Evolutionary conservation across 2,888 invertebrate species (phyloP), one percentile per base, ranked within the genome.

Genomic region (Tribolium freemani): DNA sequence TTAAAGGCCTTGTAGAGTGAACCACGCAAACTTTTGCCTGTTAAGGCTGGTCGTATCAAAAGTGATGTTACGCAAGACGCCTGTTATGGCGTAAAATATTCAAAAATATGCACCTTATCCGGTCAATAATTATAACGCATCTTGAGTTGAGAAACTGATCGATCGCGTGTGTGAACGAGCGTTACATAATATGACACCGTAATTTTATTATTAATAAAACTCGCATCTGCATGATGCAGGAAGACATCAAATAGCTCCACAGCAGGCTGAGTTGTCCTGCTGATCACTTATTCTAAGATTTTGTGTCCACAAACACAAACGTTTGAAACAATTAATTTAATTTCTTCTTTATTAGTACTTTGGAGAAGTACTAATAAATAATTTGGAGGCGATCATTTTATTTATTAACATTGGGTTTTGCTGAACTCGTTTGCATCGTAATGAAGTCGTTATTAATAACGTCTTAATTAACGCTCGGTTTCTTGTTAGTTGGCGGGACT

Each of bases 141-240:
- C 66, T 68, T 58, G 10, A 38, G 44, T 20, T 11, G 46, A 61
- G 56, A 60, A 60, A 31, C 51, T 21, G 63, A 69, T 69, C 61
- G 64, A 71, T 71, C 31, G 71, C 58, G 31, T 66, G 71, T 44
- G 50, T 21, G 5, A 30, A 8, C 51, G 5, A 44, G n/a, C 51
- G 50, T 71, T 71, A 64, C 26, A 30, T 66, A 64, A 71, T 54
- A 31, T 54, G 63, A 50, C 63, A 63, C 50, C 13, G 30, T 63
- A 63, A 63, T 51, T 53, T 69, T 30, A 63, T 69, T 31, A 64
- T 38, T 70, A 63, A 69, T 63, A 54, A 71, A 56, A 64, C 57
- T 71, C 57, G 44, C 71, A 71, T 71, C 66, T 71, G 71, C 70
- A 56, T 48, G 46, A n/a, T n/a, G 53, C 69, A 61, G 69, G 69